Evolutionary conservation across 2,888 invertebrate species (phyloP).

Genomic region (Cynaeus angustus): DNA sequence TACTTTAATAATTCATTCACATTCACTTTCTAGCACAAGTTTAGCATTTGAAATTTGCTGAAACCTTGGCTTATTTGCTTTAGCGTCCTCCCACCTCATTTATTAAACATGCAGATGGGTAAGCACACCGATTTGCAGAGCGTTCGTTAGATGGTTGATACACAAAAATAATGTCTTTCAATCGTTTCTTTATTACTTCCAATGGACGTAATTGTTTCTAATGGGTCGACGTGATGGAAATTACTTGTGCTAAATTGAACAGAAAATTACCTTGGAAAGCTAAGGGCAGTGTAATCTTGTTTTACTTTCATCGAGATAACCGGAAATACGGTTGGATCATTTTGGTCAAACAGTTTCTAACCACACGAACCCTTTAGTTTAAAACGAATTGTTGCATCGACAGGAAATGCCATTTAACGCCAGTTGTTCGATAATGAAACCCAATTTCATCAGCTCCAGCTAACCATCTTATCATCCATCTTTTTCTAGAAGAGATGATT

Average conservation of each 20-base stretch:
- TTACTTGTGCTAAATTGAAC: neutral
- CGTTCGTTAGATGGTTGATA: conserved; percentile 8
- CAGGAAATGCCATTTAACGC: too few relatives aligned
- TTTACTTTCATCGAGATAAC: too few relatives aligned
- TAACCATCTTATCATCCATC: too few relatives aligned
- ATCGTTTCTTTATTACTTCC: conserved; percentile 11
- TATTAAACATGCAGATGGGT: neutral
- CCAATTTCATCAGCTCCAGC: conserved; percentile 4
- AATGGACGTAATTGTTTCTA: conserved; percentile 6
- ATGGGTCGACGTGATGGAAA: conserved; percentile 2
- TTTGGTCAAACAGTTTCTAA: neutral
- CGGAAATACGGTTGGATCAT: neutral
- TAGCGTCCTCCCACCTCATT: conserved; percentile 35
- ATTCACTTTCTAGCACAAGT: conserved; percentile 46
- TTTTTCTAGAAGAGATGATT: conserved; percentile 14
- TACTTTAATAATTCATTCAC: conserved; percentile 15
- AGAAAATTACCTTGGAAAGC: neutral
- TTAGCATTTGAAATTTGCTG: conserved; percentile 40
- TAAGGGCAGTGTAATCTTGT: neutral
- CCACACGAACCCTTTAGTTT: neutral
- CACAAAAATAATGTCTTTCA: conserved; percentile 19
- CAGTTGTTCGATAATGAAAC: neutral
- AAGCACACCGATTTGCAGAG: conserved; percentile 1
- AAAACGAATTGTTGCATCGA: too few relatives aligned
- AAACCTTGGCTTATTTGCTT: conserved; percentile 45